Conservation (phyloP, 2,797 vertebrate species). For the Triplophysa yarkandensis region DNA sequence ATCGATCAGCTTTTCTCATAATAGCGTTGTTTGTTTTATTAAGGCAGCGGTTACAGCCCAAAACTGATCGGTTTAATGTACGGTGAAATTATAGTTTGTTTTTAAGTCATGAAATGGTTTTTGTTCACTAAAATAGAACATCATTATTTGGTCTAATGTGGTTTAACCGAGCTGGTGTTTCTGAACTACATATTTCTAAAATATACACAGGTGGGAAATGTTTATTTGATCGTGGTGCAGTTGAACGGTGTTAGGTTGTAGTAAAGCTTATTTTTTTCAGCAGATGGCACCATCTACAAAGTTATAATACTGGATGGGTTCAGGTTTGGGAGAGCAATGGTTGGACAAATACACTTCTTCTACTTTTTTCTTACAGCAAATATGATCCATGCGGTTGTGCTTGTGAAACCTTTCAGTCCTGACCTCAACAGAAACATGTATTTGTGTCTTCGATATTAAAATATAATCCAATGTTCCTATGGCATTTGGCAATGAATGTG, state of each 20-base stretch:
- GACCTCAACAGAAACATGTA: too few relatives aligned
- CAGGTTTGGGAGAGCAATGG: neutral
- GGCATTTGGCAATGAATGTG: neutral
- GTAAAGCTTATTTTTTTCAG: slow-evolving; percentile 15
- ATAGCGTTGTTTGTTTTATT: too few relatives aligned
- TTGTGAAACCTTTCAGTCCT: too few relatives aligned
- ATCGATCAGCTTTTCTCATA: too few relatives aligned
- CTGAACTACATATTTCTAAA: neutral
- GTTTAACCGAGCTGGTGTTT: neutral
- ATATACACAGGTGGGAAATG: neutral
- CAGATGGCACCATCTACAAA: slow-evolving; percentile 40
- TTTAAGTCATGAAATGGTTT: neutral
- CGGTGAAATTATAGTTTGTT: neutral
- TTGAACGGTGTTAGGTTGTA: neutral
- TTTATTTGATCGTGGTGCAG: neutral
- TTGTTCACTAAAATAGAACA: neutral
- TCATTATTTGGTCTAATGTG: neutral
- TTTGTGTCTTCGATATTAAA: neutral
- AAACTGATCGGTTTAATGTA: neutral
- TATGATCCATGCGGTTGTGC: too few relatives aligned
- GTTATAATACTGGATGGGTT: neutral
- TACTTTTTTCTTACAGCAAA: neutral
- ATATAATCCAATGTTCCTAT: neutral
- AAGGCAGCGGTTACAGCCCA: neutral
- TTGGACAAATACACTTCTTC: neutral